Evolutionary conservation across 2,888 invertebrate species (phyloP).

Genomic region (Argyra leucocephala): DNA sequence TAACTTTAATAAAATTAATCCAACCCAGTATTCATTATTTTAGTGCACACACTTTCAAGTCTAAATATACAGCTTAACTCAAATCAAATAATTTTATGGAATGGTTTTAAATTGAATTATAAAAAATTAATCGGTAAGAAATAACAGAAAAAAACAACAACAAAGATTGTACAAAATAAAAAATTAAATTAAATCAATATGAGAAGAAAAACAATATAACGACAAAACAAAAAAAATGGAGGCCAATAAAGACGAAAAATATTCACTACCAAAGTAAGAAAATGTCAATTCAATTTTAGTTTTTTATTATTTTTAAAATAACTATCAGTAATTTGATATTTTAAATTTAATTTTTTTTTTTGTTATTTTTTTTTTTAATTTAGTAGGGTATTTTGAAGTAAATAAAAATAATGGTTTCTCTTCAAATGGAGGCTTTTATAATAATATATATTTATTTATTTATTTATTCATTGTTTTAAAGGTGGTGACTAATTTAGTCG

Average conservation of each 20-base stretch:
- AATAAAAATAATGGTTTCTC: too few relatives aligned
- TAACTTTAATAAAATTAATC: too few relatives aligned
- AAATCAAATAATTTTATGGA: conserved; percentile 3
- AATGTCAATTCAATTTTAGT: not conserved
- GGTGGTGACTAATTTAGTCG: too few relatives aligned
- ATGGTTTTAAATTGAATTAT: conserved; percentile 2
- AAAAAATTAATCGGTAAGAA: not conserved
- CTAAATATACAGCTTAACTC: too few relatives aligned
- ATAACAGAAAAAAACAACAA: not conserved
- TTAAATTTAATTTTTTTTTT: not conserved
- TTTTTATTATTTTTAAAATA: not conserved
- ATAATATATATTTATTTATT: too few relatives aligned
- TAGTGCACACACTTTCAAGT: too few relatives aligned
- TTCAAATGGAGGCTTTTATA: too few relatives aligned
- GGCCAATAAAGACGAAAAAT: not conserved
- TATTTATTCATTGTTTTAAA: too few relatives aligned
- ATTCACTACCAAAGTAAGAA: not conserved
- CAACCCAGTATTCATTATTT: too few relatives aligned
- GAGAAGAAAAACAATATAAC: too few relatives aligned
- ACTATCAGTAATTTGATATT: conserved; percentile 2
- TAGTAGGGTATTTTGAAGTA: too few relatives aligned
- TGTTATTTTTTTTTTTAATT: too few relatives aligned
- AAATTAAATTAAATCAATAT: not conserved
- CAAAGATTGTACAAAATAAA: not conserved
- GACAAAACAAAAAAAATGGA: not conserved